Conservation (phyloP, 2,888 invertebrate species). For the Agapostemon virescens region DNA sequence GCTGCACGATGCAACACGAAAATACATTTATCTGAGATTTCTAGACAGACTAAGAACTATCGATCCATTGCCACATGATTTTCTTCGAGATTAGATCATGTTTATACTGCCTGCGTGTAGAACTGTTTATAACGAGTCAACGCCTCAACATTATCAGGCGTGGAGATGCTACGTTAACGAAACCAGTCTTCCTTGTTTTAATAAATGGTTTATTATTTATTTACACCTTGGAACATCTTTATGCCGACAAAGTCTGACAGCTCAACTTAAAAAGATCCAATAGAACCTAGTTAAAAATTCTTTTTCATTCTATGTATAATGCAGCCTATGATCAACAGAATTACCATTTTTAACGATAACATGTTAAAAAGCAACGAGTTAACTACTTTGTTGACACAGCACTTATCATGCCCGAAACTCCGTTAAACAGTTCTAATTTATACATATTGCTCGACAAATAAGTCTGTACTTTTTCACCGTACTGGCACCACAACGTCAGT, state of each 20-base stretch:
- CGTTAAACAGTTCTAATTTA: constrained; percentile 43
- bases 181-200: too few relatives aligned
- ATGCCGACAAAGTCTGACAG: neutral
- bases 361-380: constrained; percentile 37
- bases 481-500: neutral
- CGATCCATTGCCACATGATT: too few relatives aligned
- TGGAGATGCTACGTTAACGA: too few relatives aligned
- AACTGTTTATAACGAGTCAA: too few relatives aligned
- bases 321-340: neutral
- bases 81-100: too few relatives aligned
- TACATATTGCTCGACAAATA: constrained; percentile 41
- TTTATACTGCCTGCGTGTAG: too few relatives aligned
- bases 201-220: too few relatives aligned
- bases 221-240: too few relatives aligned
- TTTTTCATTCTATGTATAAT: neutral
- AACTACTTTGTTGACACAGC: constrained; percentile 39
- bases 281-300: neutral
- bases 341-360: constrained; percentile 21
- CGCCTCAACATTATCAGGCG: too few relatives aligned
- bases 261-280: neutral
- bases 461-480: constrained; percentile 11
- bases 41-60: too few relatives aligned
- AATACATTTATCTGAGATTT: too few relatives aligned
- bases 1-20: neutral
- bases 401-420: constrained; percentile 34